A percentile compares a stretch with the other conserved stretches of the same genome.
These are phyloP conservation scores for Frankliniella fusca DNA, from an alignment of 2,888 invertebrate species.

Conservation along the genomic window DNA sequence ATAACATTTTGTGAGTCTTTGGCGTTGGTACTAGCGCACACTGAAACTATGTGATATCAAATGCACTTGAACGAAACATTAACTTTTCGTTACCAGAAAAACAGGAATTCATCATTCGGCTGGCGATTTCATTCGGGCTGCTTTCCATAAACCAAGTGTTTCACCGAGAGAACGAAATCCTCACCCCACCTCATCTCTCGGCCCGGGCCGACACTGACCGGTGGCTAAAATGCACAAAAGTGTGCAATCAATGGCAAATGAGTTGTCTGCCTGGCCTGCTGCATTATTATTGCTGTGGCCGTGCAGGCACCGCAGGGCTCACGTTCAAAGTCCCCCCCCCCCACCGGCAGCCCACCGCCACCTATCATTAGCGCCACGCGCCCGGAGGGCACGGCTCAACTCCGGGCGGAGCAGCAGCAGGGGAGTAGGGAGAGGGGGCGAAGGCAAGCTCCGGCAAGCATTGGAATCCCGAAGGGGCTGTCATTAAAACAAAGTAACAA, in stretches of 20 bases:
- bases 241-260: constrained; percentile 24
- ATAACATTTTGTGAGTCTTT: not conserved
- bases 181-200: not conserved
- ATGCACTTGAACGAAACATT: too few species aligned
- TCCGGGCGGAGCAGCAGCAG: not conserved
- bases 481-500: too few species aligned
- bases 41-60: too few species aligned
- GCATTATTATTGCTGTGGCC: not conserved
- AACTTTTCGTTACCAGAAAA: too few species aligned
- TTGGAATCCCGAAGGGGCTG: too few species aligned
- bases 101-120: too few species aligned
- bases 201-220: not conserved
- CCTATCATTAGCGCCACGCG: constrained; percentile 25
- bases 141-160: not conserved
- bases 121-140: too few species aligned
- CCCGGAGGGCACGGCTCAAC: not conserved
- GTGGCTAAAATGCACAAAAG: constrained; percentile 18
- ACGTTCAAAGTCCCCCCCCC: not conserved
- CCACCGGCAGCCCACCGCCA: not conserved
- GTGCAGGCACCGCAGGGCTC: not conserved
- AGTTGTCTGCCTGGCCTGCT: not conserved
- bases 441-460: too few species aligned
- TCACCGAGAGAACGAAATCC: not conserved
- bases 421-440: too few species aligned
- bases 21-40: too few species aligned